Percentiles rank a stretch among this genome's conserved stretches.
These are phyloP conservation scores for Acrobasis suavella DNA, from an alignment of 2,888 invertebrate species.

Conservation along the genomic window DNA sequence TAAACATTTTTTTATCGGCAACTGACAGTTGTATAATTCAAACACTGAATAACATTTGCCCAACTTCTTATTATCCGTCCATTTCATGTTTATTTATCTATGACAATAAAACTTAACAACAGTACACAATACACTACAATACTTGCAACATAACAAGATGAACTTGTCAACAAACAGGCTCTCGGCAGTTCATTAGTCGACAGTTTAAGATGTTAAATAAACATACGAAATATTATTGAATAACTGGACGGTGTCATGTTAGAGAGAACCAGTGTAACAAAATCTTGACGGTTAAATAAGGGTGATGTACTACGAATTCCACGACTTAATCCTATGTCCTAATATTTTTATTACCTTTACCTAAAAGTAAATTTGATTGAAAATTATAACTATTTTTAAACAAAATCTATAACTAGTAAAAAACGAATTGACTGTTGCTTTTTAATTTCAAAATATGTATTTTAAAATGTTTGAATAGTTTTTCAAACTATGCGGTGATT, in stretches of 20 bases:
- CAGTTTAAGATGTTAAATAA: constrained; percentile 81
- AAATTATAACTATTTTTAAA: too few relatives aligned
- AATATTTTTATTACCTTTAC: too few relatives aligned
- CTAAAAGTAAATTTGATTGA: too few relatives aligned
- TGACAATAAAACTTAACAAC: not conserved
- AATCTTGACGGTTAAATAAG: too few relatives aligned
- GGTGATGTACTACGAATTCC: too few relatives aligned
- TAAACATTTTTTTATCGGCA: too few relatives aligned
- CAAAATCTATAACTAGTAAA: too few relatives aligned
- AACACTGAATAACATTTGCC: constrained; percentile 2
- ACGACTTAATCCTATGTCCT: not conserved
- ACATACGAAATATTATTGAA: constrained; percentile 78
- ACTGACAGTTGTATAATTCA: not conserved
- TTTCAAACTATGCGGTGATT: too few relatives aligned
- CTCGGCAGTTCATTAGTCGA: constrained; percentile 72
- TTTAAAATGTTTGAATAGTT: too few relatives aligned
- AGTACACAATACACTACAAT: constrained; percentile 26
- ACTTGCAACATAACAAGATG: constrained; percentile 50
- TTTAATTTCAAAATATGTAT: too few relatives aligned
- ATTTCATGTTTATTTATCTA: constrained; percentile 22
- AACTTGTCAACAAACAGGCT: constrained; percentile 65
- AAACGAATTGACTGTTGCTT: too few relatives aligned
- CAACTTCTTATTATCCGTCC: not conserved
- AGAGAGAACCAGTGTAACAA: constrained; percentile 17
- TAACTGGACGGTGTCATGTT: constrained; percentile 61